Base-by-base conservation (phyloP, 2,888 invertebrate species). In the Frankliniella fusca region DNA sequence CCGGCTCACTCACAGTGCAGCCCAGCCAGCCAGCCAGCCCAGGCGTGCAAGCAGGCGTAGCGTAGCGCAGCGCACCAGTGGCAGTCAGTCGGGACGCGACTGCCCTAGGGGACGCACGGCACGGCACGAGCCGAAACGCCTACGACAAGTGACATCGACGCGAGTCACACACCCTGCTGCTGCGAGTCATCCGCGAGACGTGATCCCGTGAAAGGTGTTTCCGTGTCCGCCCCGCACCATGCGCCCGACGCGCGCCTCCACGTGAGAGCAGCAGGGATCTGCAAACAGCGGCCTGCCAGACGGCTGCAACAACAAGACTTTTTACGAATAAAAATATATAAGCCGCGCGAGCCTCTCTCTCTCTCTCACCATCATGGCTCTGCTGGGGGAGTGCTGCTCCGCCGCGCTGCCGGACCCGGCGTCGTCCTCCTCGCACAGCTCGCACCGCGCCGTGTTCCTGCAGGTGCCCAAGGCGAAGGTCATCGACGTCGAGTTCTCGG, bases 401-500 rank as follows among this genome's bases (percentile, higher is more conserved):
- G 70, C 27, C 23, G 70, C 70, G 23, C 27, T 76, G 70, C 23
- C 61, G 15, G 61, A 76, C 23, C 23, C 70, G 23, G 70, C 11
- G 23, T 11, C 23, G 7, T 76, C 70, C 23, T 23, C 70, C 0
- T 70, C 70, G 70, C 70, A 76, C 70, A 27, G 23, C 23, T 76
- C 81, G 61, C 81, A 81, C 81, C 49, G 81, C 27, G 81, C 81
- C 23, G 81, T 81, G 9, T 65, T 28, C 61, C 81, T 81, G 50
- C 81, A 81, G 61, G 48, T 81, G 81, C 81, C 81, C 54, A 49
- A 65, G 54, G 61, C 12, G 61, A 81, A 81, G 81, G n/a, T 27
- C 81, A 81, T 81, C 81, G 61, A 81, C 81, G 61, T 81, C 81
- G 61, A 65, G 38, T 81, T 81, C 81, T 27, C 38, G 61, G 23